Base-by-base conservation (phyloP, 2,797 vertebrate species). In the Eutrigla gurnardus region DNA sequence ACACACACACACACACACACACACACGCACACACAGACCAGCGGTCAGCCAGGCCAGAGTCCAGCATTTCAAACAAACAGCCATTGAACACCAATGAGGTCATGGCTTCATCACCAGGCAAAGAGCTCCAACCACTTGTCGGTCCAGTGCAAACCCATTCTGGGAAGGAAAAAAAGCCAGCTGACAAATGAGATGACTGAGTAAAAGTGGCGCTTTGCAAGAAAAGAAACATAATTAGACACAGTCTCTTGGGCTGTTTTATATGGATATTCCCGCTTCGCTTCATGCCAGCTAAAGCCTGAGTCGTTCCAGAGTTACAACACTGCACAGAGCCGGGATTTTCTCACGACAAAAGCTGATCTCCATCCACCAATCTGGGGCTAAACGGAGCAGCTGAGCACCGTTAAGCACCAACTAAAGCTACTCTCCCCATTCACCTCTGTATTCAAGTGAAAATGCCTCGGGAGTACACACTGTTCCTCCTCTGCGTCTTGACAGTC, bases 61-160 rank as follows among this genome's bases (percentile, higher is more conserved):
- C 91, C 93, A 93, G 86, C 70, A 5, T 66, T 81, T 72, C 18
- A 65, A 90, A 93, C 93, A 94, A 94, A 91, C 83, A 88, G 64
- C 85, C 86, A 92, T 25, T 92, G 88, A 94, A 78, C 64, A 81
- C 69, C 88, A 90, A 77, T 88, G 85, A 91, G 87, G 85, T 92
- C 92, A 93, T 77, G 64, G 77, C 85, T 91, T 83, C 87, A 81
- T 43, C 17, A 60, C 70, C 82, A 76, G 71, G 68, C 77, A 81
- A 80, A 86, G 77, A 79, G 50, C 47, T 77, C 45, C 67, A 73
- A 60, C 46, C 74, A 54, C 57, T 82, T 61, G 46, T 67, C 42
- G 11, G 55, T 45, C 37, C 52, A 15, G 18, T 36, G 9, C 49
- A 64, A 77, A 67, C n/a, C 35, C 50, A 55, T 46, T 36, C 63